A percentile compares a stretch with the other conserved stretches of the same genome.
These are phyloP conservation scores for Lemur catta DNA, from an alignment of 2,797 vertebrate genomes.

Conservation along the genomic window DNA sequence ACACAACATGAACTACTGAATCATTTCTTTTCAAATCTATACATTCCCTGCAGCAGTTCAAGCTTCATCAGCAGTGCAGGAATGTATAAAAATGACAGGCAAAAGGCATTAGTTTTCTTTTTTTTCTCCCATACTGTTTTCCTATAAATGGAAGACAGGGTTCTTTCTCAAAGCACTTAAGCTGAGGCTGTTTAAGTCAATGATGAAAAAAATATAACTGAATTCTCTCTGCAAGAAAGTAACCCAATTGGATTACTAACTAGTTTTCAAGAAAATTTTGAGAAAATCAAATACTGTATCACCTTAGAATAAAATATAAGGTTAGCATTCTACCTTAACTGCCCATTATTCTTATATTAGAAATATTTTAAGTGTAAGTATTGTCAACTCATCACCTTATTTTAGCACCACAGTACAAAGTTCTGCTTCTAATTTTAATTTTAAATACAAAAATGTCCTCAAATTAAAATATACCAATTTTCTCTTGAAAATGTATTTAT, in stretches of 20 bases:
- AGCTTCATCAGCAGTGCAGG: slow-evolving; percentile 84
- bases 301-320: background rate
- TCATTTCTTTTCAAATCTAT: slow-evolving; percentile 80
- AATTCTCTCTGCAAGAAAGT: slow-evolving; percentile 60
- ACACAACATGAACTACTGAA: slow-evolving; percentile 73
- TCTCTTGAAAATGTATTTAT: slow-evolving; percentile 14
- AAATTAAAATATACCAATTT: background rate
- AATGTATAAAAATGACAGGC: slow-evolving; percentile 88
- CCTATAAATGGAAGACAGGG: slow-evolving; percentile 82
- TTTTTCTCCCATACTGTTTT: slow-evolving; percentile 82
- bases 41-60: slow-evolving; percentile 84
- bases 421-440: slow-evolving; percentile 24
- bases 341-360: background rate
- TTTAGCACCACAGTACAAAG: background rate
- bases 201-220: slow-evolving; percentile 68
- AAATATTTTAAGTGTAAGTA: slow-evolving; percentile 21
- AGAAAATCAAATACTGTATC: background rate
- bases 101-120: slow-evolving; percentile 80
- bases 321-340: background rate
- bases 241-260: slow-evolving; percentile 11
- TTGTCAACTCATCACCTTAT: background rate
- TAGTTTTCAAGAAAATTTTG: slow-evolving; percentile 46
- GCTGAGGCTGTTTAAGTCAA: slow-evolving; percentile 68
- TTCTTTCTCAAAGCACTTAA: slow-evolving; percentile 73
- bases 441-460: background rate